Evolutionary conservation across 1,140 invertebrate genomes (phyloP).

Genomic region (Brachionus rubens): DNA sequence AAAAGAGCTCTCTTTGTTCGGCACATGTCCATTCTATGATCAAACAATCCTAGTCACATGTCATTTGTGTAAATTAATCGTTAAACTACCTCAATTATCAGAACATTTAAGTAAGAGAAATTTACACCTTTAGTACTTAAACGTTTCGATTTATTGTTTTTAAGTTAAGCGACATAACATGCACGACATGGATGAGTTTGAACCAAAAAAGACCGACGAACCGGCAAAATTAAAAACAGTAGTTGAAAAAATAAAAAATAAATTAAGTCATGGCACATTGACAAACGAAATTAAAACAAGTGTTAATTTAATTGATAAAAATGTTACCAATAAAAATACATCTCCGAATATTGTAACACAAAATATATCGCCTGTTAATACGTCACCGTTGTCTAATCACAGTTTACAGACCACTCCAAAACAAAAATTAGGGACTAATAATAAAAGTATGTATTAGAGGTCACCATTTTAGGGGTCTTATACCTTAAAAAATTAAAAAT

Average conservation of each 20-base stretch:
- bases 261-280: not conserved
- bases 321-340: too few species aligned
- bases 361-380: too few species aligned
- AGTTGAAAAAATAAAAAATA: constrained; percentile 42
- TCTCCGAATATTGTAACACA: too few species aligned
- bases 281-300: not conserved
- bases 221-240: constrained; percentile 1
- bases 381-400: too few species aligned
- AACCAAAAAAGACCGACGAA: not conserved
- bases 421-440: too few species aligned
- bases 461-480: too few species aligned
- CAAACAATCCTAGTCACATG: constrained; percentile 33
- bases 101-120: constrained; percentile 23
- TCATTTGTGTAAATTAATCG: constrained; percentile 32
- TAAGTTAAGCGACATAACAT: constrained; percentile 12
- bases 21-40: constrained; percentile 33
- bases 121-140: not conserved
- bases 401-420: too few species aligned
- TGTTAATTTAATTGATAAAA: too few species aligned
- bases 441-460: too few species aligned
- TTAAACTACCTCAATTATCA: constrained; percentile 8
- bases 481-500: too few species aligned
- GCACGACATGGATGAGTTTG: not conserved
- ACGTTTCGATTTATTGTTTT: not conserved
- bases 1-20: constrained; percentile 29